A percentile compares a stretch with the other conserved stretches of the same genome.
Evolutionary conservation across 1,140 invertebrate species (phyloP).

Genomic region (Neodiprion pinetum): DNA sequence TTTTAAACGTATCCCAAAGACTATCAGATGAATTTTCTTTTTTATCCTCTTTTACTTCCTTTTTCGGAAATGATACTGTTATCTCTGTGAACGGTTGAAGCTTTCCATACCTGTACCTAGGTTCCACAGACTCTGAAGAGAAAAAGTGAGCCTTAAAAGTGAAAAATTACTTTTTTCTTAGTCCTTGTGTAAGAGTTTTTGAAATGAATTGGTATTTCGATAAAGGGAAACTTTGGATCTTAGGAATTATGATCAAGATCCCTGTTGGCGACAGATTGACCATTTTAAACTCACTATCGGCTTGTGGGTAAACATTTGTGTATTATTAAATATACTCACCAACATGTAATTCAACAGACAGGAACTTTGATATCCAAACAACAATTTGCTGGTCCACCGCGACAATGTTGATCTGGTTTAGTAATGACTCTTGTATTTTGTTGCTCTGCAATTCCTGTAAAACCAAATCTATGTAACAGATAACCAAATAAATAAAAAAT

Average conservation of each 20-base stretch:
- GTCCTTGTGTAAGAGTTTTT: too few species aligned
- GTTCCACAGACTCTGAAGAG: slow-evolving; percentile 43
- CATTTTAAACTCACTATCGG: too few species aligned
- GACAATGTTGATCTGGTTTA: slow-evolving; percentile 52
- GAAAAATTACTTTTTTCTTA: neutral
- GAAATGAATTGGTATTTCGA: neutral
- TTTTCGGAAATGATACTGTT: slow-evolving; percentile 4
- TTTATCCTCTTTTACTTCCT: neutral
- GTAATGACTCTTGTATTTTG: slow-evolving; percentile 47
- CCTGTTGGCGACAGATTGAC: too few species aligned
- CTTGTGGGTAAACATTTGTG: too few species aligned
- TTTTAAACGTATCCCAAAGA: neutral
- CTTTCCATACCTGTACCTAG: slow-evolving; percentile 43
- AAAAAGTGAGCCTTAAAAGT: slow-evolving; percentile 2
- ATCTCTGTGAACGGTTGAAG: slow-evolving; percentile 51
- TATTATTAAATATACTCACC: slow-evolving; percentile 36
- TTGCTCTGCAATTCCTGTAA: slow-evolving; percentile 50
- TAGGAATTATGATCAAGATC: too few species aligned
- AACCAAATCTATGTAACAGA: slow-evolving; percentile 3
- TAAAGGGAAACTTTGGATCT: neutral
- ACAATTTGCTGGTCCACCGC: slow-evolving; percentile 49
- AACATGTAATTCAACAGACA: slow-evolving; percentile 44
- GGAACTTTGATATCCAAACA: slow-evolving; percentile 54
- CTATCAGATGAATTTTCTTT: neutral
- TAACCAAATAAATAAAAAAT: slow-evolving; percentile 13